Evolutionary conservation across 64 coral and sea anemone species (phyloP), one percentile per base, ranked within the genome.

Genomic region (Pachyseris speciosa): DNA sequence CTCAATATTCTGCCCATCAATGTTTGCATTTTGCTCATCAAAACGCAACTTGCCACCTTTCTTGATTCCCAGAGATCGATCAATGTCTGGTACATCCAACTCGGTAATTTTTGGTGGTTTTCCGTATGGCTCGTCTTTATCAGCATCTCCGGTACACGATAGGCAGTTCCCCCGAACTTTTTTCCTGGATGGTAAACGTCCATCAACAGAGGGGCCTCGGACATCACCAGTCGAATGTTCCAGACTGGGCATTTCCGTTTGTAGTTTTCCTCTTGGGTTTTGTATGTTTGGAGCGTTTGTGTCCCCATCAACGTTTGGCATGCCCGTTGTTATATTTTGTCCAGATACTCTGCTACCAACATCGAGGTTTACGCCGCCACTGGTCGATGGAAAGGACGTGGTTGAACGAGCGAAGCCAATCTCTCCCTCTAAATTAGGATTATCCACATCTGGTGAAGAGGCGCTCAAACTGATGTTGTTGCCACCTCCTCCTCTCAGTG

Each of bases 111-210:
- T 2, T 3, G 64, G 10, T 67, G 10, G 27, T 36, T 33, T 78
- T 53, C 75, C 49, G 20, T 79, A 79, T 55, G 75, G 75, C 28
- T 34, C 75, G 15, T 55, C 75, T 22, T 57, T 79, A 51, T 79
- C 75, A 1, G 17, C 49, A 22, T 37, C 49, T 20, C 48, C 48
- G 0, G 48, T 17, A 9, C 75, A 79, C 45, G 75, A 79, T 2
- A 79, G 30, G 37, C 75, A 79, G 32, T 79, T 79, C 4, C 13
- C 75, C 7, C 47, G 28, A 1, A 9, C 15, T 79, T 37, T 79
- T 16, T 57, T 58, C 10, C 13, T 79, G 47, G 28, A 55, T 8
- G 75, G 28, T 3, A 50, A 20, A 79, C 17, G 5, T 37, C 30
- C 30, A 7, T 58, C 32, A 37, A 6, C 75, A 2, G 75, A 79